A percentile compares a stretch with the other conserved stretches of the same genome.
phyloP scores from a whole-genome alignment of 2,888 invertebrate species.

The Drosophila flavopinicola region DNA sequence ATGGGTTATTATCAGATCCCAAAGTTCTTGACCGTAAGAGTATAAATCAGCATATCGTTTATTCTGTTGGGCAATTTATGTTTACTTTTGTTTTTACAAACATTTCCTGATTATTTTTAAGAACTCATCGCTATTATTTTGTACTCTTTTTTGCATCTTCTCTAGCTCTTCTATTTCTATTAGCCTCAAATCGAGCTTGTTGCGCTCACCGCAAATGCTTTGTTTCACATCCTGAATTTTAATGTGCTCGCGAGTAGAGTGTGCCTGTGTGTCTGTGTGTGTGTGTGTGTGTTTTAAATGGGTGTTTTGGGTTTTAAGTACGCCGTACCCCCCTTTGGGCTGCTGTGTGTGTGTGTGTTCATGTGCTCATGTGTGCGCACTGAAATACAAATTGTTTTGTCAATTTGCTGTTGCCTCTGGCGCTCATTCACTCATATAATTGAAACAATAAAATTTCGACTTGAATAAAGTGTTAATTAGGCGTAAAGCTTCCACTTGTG shows the following conservation, averaged over 20 bases:
- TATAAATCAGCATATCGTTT: no score
- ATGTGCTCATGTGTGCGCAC: constrained; percentile 28
- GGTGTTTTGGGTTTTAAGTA: constrained; percentile 27
- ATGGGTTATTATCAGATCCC: no score
- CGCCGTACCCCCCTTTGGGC: constrained; percentile 26
- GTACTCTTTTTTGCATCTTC: no score
- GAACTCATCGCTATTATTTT: not conserved
- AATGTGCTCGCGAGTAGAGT: constrained; percentile 53
- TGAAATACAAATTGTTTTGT: constrained; percentile 59
- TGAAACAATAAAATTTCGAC: constrained; percentile 72
- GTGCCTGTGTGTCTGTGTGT: constrained; percentile 12
- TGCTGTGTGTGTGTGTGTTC: constrained; percentile 19
- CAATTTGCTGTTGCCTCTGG: constrained; percentile 46
- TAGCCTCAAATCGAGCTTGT: constrained; percentile 34
- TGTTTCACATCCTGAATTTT: constrained; percentile 75
- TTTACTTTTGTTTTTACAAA: no score
- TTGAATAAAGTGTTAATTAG: constrained; percentile 76
- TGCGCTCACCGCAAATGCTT: constrained; percentile 66
- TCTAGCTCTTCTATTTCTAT: not conserved
- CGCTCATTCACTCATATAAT: constrained; percentile 60
- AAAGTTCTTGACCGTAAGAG: no score
- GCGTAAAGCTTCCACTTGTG: constrained; percentile 64
- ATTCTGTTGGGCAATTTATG: no score
- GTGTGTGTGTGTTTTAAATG: constrained; percentile 22
- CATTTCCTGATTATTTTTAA: not conserved